Percentiles rank a stretch among this genome's conserved stretches.
phyloP scores from a whole-genome alignment of 2,113 vertebrate species.

The Rhinoptilus africanus region DNA sequence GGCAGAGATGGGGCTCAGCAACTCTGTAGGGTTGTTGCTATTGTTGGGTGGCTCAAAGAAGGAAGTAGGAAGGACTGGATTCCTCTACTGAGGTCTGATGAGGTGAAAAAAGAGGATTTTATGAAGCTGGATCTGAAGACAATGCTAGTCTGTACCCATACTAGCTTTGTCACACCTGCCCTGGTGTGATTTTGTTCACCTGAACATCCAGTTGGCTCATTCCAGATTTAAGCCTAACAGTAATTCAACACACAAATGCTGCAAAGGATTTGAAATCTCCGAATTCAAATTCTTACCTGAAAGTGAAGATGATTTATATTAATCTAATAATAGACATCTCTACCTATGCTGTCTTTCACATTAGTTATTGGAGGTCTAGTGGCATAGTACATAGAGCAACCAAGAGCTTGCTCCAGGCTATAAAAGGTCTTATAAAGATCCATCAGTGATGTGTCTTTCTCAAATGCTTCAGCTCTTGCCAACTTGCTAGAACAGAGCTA shows the following conservation, averaged over 20 bases:
- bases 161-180: neutral
- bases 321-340: neutral
- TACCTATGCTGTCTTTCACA: neutral
- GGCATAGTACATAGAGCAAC: neutral
- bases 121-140: neutral
- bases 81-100: neutral
- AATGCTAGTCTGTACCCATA: neutral
- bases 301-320: neutral
- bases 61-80: neutral
- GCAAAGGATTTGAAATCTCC: neutral
- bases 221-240: neutral
- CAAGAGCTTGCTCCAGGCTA: neutral
- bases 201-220: neutral
- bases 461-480: neutral
- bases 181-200: neutral
- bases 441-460: neutral
- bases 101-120: neutral
- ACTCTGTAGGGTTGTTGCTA: neutral
- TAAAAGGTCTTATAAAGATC: neutral
- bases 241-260: neutral
- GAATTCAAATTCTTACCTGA: neutral
- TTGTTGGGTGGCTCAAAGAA: neutral
- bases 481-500: neutral
- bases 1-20: neutral
- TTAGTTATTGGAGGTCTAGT: neutral